phyloP scores from a whole-genome alignment of 2,888 invertebrate species.

The Himalopsyche anomala region DNA sequence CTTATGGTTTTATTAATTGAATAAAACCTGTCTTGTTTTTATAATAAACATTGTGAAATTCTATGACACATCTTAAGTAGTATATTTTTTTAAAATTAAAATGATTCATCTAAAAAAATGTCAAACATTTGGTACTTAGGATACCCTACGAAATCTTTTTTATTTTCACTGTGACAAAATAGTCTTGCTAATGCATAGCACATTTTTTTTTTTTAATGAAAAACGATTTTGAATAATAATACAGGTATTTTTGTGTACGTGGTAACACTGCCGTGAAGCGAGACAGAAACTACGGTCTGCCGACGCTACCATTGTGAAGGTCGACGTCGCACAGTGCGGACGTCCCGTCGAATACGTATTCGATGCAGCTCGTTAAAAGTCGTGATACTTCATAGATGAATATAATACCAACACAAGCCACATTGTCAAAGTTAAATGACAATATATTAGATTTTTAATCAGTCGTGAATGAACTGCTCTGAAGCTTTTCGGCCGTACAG shows the following conservation, averaged over 20 bases:
- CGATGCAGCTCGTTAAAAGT: not conserved
- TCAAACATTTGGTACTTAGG: too few relatives aligned
- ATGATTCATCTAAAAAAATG: too few relatives aligned
- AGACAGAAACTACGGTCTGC: conserved; percentile 4
- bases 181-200: too few relatives aligned
- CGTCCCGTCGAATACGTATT: not conserved
- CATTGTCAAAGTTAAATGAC: conserved; percentile 28
- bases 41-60: too few relatives aligned
- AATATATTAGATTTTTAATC: conserved; percentile 12
- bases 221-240: too few relatives aligned
- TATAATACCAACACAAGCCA: not conserved
- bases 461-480: conserved; percentile 17
- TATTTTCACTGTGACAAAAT: too few relatives aligned
- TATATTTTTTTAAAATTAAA: too few relatives aligned
- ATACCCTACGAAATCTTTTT: too few relatives aligned
- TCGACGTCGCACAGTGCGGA: not conserved
- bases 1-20: too few relatives aligned
- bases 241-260: not conserved
- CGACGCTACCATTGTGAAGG: conserved; percentile 25
- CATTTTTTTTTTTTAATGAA: too few relatives aligned
- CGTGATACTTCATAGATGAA: not conserved
- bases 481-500: not conserved
- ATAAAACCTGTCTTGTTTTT: too few relatives aligned
- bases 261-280: conserved; percentile 2
- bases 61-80: too few relatives aligned